A percentile compares a stretch with the other conserved stretches of the same genome.
phyloP scores from a whole-genome alignment of 2,797 vertebrate species.

The Xyrichtys novacula region DNA sequence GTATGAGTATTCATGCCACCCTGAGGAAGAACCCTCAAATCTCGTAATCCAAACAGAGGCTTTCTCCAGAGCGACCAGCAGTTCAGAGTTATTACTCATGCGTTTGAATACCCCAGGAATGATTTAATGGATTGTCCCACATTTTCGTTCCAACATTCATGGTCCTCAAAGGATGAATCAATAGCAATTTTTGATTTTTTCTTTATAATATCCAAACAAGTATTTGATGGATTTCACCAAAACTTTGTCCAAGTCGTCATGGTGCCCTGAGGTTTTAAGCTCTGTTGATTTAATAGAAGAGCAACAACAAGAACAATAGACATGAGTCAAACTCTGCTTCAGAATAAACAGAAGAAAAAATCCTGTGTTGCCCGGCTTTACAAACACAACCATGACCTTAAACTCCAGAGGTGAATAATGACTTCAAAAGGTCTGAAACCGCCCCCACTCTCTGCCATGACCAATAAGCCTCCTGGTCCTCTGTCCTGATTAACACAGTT shows the following conservation, averaged over 20 bases:
- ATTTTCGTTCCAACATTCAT: background rate
- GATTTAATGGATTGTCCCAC: background rate
- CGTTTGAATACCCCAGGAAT: too few species aligned
- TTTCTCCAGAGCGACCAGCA: too few species aligned
- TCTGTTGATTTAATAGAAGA: too few species aligned
- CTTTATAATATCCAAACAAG: too few species aligned
- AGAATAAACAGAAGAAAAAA: background rate
- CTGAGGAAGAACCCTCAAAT: too few species aligned
- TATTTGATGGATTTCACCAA: too few species aligned
- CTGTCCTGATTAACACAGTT: background rate
- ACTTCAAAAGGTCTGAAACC: conserved; percentile 4
- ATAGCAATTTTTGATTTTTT: too few species aligned
- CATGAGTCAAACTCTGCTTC: background rate
- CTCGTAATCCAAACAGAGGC: too few species aligned
- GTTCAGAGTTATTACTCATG: background rate
- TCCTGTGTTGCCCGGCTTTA: background rate
- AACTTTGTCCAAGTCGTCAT: too few species aligned
- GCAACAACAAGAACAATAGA: too few species aligned
- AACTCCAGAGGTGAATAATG: background rate
- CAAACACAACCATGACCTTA: background rate
- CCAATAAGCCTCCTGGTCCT: background rate
- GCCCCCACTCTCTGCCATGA: background rate
- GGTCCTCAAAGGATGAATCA: background rate
- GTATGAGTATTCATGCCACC: too few species aligned
- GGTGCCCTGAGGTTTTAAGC: too few species aligned